A percentile compares a stretch with the other conserved stretches of the same genome.
These are phyloP conservation scores for Hyles vespertilio DNA, from an alignment of 1,140 invertebrate genomes.

Conservation along the genomic window DNA sequence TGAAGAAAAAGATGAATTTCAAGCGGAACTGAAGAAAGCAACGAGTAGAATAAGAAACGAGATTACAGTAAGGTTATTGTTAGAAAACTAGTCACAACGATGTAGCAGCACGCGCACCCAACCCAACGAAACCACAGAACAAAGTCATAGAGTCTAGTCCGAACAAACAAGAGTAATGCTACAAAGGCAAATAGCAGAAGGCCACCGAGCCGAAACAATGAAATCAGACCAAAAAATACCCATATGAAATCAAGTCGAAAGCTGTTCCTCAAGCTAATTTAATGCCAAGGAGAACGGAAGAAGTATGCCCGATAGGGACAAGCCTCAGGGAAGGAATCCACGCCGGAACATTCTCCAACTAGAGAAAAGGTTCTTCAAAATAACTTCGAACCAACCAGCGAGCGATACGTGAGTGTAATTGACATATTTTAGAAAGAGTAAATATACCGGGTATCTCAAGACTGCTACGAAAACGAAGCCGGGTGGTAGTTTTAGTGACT, in stretches of 20 bases:
- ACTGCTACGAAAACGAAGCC: too few relatives aligned
- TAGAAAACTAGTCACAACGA: constrained; percentile 69
- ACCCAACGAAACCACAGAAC: constrained; percentile 62
- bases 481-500: too few relatives aligned
- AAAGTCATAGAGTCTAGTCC: constrained; percentile 73
- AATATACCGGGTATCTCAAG: too few relatives aligned
- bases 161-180: constrained; percentile 43
- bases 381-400: constrained; percentile 13
- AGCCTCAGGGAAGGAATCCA: constrained; percentile 79
- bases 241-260: constrained; percentile 30
- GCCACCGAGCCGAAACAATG: constrained; percentile 46
- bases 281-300: constrained; percentile 53
- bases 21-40: constrained; percentile 80
- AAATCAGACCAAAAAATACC: constrained; percentile 40
- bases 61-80: constrained; percentile 63
- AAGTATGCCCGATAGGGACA: constrained; percentile 67
- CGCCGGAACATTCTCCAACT: constrained; percentile 73
- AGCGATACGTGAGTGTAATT: constrained; percentile 44
- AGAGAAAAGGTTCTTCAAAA: constrained; percentile 36
- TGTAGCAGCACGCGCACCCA: constrained; percentile 53
- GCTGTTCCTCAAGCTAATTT: constrained; percentile 43
- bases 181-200: constrained; percentile 51
- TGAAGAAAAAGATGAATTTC: constrained; percentile 81
- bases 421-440: too few relatives aligned
- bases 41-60: constrained; percentile 78